Percentiles rank a stretch among this genome's conserved stretches.
Conservation (phyloP, 2,113 vertebrate species). For the Sigmodon hispidus region DNA sequence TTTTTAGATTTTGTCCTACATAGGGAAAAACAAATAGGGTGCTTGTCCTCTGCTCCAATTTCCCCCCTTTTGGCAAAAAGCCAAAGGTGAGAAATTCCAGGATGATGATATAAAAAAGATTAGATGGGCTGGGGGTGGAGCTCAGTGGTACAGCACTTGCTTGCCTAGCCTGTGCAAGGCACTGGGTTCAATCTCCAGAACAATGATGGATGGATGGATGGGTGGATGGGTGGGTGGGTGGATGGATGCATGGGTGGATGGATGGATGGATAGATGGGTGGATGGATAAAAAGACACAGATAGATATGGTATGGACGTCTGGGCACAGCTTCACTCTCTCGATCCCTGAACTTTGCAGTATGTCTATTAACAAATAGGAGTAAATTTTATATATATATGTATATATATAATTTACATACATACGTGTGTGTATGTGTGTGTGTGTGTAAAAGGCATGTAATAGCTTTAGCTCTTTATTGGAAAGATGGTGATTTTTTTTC, state of each 20-base stretch:
- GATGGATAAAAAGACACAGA: background rate
- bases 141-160: background rate
- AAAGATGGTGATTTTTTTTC: background rate
- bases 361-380: background rate
- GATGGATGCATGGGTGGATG: background rate
- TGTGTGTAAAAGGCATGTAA: background rate
- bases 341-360: background rate
- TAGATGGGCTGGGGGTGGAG: background rate
- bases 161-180: background rate
- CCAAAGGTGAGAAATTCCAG: background rate
- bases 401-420: no score
- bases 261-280: background rate
- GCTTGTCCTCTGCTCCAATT: background rate
- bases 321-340: background rate
- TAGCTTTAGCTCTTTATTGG: background rate
- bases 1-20: background rate
- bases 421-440: no score
- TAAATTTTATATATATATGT: background rate
- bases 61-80: background rate
- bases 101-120: background rate
- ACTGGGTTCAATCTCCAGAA: background rate
- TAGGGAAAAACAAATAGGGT: background rate
- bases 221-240: background rate
- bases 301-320: background rate
- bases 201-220: background rate